A percentile compares a stretch with the other conserved stretches of the same genome.
These are phyloP conservation scores for Gephyroberyx darwinii DNA, from an alignment of 2,797 vertebrate species.

Conservation along the genomic window DNA sequence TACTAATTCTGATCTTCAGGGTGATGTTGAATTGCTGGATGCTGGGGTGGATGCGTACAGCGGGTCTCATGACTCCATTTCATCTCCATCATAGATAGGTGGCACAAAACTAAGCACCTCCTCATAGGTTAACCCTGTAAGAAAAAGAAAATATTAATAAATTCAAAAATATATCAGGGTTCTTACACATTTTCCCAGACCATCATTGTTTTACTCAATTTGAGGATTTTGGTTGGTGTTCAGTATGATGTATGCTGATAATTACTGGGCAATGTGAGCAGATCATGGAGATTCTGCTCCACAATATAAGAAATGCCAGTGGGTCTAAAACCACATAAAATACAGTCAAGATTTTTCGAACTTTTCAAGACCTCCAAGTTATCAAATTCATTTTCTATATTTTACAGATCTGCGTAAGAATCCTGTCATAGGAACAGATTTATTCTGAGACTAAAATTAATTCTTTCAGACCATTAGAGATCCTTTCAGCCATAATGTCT, in stretches of 20 bases:
- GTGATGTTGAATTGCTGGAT: slow-evolving; percentile 34
- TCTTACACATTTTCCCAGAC: not conserved
- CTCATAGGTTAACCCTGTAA: slow-evolving; percentile 92
- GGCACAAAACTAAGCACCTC: slow-evolving; percentile 92
- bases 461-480: too few species aligned
- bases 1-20: slow-evolving; percentile 49
- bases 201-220: not conserved
- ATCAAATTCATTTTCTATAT: not conserved
- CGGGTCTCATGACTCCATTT: slow-evolving; percentile 89
- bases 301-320: not conserved
- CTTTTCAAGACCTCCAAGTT: not conserved
- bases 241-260: not conserved
- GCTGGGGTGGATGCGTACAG: slow-evolving; percentile 16
- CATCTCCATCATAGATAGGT: slow-evolving; percentile 89
- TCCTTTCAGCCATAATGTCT: not conserved
- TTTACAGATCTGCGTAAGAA: not conserved
- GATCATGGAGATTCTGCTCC: too few species aligned
- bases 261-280: too few species aligned
- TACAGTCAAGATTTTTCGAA: not conserved
- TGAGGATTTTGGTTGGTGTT: not conserved
- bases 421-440: too few species aligned
- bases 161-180: not conserved
- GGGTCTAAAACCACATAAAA: not conserved
- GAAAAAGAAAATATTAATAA: not conserved
- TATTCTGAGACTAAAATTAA: too few species aligned